Evolutionary conservation across 2,888 invertebrate genomes (phyloP), one percentile per base, ranked within the genome.

Genomic region (Morpho helenor): DNA sequence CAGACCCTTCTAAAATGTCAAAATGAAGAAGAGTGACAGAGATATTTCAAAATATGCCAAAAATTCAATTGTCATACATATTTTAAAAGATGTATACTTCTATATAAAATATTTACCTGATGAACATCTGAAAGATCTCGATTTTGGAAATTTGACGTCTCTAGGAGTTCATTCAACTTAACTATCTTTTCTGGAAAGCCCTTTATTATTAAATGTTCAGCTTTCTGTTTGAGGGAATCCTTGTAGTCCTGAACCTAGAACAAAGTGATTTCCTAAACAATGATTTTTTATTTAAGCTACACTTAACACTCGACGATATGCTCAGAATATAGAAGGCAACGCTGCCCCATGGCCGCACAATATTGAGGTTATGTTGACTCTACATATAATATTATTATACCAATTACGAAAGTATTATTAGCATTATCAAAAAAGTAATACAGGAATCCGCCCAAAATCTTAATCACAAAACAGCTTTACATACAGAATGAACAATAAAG

Each of bases 161-260:
- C 95, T 71, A 98, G 89, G 61, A 98, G 87, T 68, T 95, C 95
- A 88, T 98, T 98, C 62, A 98, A 91, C 79, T 96, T 95, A 7
- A 98, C 95, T 70, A 98, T 98, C 84, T 98, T 98, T 76, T 96
- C 95, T 8, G 99, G 98, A 83, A 98, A 98, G 51, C 96, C 96
- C 83, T 95, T 96, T 61, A 97, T 92, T 61, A 98, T 95, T 62
- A 98, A 90, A 68, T 95, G 94, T 79, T 98, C 98, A 8, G 97
- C 97, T 91, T 97, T 96, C 67, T 93, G 92, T 84, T 97, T 97
- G 64, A 97, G 91, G 62, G 95, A 94, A 76, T 97, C 96, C 90
- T 97, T 97, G 87, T 97, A 98, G 72, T 96, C 96, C 85, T 96
- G 95, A 70, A 97, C 96, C 97, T 96, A 87, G 58, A 72, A 73